phyloP scores from a whole-genome alignment of 2,113 vertebrate species.

The Silurus glanis region DNA sequence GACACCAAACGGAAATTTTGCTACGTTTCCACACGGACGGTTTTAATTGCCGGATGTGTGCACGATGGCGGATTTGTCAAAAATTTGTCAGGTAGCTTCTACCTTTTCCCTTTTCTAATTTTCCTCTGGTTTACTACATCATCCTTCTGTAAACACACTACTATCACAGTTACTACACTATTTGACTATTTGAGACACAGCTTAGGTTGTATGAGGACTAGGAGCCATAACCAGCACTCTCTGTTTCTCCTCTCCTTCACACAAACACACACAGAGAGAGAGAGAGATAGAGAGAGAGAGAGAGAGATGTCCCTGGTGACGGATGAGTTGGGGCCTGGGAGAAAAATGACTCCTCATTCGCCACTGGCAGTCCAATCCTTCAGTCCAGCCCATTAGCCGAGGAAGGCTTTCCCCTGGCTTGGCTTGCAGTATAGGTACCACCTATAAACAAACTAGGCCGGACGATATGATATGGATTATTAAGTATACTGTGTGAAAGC shows the following conservation, averaged over 20 bases:
- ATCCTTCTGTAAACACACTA: background rate
- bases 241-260: background rate
- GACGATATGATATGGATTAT: slow-evolving; percentile 73
- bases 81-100: background rate
- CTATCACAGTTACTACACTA: background rate
- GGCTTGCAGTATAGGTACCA: slow-evolving; percentile 74
- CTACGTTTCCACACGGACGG: no score
- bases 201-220: background rate
- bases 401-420: slow-evolving; percentile 74
- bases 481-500: slow-evolving; percentile 64
- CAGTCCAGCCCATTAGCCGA: slow-evolving; percentile 79
- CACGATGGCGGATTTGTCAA: no score
- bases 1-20: no score
- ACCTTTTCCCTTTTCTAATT: background rate
- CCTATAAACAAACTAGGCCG: slow-evolving; percentile 84
- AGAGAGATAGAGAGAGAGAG: slow-evolving; percentile 18
- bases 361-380: slow-evolving; percentile 89
- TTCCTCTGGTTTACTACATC: background rate
- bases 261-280: background rate
- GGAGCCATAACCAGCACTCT: background rate
- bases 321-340: slow-evolving; percentile 87
- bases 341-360: slow-evolving; percentile 90
- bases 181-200: slow-evolving; percentile 2
- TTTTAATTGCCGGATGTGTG: no score
- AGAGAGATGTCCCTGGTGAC: slow-evolving; percentile 75